Base-by-base conservation (phyloP, 2,888 invertebrate species). In the Carterocephalus palaemon region DNA sequence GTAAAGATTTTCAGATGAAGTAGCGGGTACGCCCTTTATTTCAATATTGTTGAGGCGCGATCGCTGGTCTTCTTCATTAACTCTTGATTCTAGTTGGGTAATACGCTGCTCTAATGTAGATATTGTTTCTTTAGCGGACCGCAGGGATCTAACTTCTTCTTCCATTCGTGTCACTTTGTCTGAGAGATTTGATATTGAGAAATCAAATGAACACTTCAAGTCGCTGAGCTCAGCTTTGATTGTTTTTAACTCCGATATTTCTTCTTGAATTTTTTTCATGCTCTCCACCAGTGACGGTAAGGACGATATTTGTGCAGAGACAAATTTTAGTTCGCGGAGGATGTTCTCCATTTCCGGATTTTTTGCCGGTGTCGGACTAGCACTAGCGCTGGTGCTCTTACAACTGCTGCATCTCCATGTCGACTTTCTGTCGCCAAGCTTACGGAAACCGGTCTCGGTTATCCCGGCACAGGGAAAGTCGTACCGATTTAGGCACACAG, bases 281-380 rank as follows among this genome's bases (percentile, higher is more conserved):
- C 7, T 33, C 20, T 33, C 7, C 3, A 20, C 20, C 6, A 20
- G n/a, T 7, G 12, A 19, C 3, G 33, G 33, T 12, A 13, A 1
- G 1, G 33, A 12, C 7, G 33, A 8, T n/a, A 20, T 12, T 4
- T 19, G 33, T 7, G 33, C 7, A n/a, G 33, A 22, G 12, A 33
- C 7, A 9, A 4, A 17, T 9, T 17, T 31, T 5, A 31, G 9
- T 5, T 31, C 31, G 2, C 5, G 1, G 10, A 17, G 3, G 48
- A 55, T 29, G 5, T 15, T 9, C 17, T 31, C 31, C 15, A 29
- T 29, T 29, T 29, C 29, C 7, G 29, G 16, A 13, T 2, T 16
- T 4, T 16, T 29, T 8, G 16, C 1, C n/a, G 17, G 31, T 19
- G 31, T 32, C 2, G 17, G 17, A 32, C 31, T 32, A n/a, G 15